Evolutionary conservation across 2,113 vertebrate species (phyloP).

Genomic region (Cochlearius cochlearius): DNA sequence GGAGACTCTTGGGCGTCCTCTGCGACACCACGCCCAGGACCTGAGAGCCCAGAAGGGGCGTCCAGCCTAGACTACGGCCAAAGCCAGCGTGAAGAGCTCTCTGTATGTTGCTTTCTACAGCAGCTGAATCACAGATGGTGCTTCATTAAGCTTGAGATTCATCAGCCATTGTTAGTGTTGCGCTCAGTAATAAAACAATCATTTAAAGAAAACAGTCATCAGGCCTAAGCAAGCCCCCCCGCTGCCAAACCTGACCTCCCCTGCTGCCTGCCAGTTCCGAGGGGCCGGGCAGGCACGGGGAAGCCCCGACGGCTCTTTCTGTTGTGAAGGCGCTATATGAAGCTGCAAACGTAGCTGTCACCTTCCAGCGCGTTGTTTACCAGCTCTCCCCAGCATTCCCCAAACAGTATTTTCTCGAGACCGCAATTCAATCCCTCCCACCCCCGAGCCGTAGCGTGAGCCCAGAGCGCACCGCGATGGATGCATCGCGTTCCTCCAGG

Average conservation of each 20-base stretch:
- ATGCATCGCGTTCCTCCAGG: background rate
- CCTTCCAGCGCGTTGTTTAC: slow-evolving; percentile 44
- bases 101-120: background rate
- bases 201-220: background rate
- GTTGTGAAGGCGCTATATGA: slow-evolving; percentile 2
- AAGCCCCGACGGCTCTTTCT: background rate
- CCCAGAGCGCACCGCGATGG: slow-evolving; percentile 28
- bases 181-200: background rate
- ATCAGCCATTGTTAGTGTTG: background rate
- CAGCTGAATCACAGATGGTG: background rate
- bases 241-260: background rate
- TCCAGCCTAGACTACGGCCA: background rate
- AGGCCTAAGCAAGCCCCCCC: background rate
- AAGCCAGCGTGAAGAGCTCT: background rate
- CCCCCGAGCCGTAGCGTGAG: background rate
- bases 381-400: slow-evolving; percentile 37
- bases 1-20: background rate
- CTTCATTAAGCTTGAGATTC: background rate
- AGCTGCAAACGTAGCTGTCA: slow-evolving; percentile 49
- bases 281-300: background rate
- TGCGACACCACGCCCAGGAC: fast-evolving
- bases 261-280: background rate
- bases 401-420: slow-evolving; percentile 45
- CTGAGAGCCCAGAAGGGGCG: background rate
- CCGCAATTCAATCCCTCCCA: slow-evolving; percentile 7